A percentile compares a stretch with the other conserved stretches of the same genome.
Conservation (phyloP, 2,888 invertebrate species). For the Hyposoter dolosus region DNA sequence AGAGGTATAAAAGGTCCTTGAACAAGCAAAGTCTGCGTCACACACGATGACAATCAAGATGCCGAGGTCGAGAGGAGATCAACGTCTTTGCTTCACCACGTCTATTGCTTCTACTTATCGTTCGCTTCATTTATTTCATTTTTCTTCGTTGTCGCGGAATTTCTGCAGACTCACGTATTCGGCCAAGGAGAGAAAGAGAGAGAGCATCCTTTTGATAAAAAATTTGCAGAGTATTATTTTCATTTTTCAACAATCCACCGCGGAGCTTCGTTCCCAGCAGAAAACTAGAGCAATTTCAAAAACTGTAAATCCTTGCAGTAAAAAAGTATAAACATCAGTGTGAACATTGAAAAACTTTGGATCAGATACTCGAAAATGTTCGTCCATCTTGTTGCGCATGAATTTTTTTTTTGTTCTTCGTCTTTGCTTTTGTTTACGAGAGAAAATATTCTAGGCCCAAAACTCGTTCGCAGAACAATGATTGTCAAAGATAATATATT, state of each 20-base stretch:
- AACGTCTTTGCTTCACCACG: slow-evolving; percentile 10
- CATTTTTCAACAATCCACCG: slow-evolving; percentile 56
- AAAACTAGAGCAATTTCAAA: slow-evolving; percentile 69
- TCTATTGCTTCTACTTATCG: slow-evolving; percentile 38
- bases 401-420: neutral
- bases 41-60: slow-evolving; percentile 27
- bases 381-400: neutral
- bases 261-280: slow-evolving; percentile 60
- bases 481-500: neutral
- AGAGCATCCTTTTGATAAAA: slow-evolving; percentile 62
- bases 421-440: too few species aligned
- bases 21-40: neutral
- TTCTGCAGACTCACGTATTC: slow-evolving; percentile 17
- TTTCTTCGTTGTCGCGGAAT: slow-evolving; percentile 33
- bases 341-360: neutral
- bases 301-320: neutral
- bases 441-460: neutral
- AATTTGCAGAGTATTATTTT: slow-evolving; percentile 69
- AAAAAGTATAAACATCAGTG: neutral
- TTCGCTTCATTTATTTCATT: slow-evolving; percentile 43
- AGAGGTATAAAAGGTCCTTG: slow-evolving; percentile 37
- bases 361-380: neutral
- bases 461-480: neutral
- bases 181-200: slow-evolving; percentile 14
- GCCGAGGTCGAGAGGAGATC: slow-evolving; percentile 28